A percentile compares a stretch with the other conserved stretches of the same genome.
These are phyloP conservation scores for Opisthograptis luteolata DNA, from an alignment of 2,888 invertebrate genomes.

Conservation along the genomic window DNA sequence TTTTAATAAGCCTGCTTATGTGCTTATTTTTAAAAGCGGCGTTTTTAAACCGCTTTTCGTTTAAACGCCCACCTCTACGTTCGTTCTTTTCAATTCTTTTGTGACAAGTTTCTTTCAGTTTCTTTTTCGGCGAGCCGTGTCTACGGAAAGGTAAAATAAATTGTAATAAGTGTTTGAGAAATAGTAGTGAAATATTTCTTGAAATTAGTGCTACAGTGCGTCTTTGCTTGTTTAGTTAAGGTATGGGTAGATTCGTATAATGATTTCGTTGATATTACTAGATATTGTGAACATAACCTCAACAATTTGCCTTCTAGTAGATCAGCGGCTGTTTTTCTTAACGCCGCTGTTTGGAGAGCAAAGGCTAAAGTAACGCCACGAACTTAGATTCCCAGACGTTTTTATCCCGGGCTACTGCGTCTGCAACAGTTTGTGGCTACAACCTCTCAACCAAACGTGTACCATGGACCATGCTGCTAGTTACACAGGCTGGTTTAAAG, in stretches of 20 bases:
- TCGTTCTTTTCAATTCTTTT: too few relatives aligned
- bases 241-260: background rate
- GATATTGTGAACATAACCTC: conserved; percentile 57
- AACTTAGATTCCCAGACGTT: conserved; percentile 64
- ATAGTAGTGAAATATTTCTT: conserved; percentile 20
- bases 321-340: conserved; percentile 49
- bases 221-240: background rate
- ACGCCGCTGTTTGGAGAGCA: conserved; percentile 58
- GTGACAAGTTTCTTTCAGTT: conserved; percentile 37
- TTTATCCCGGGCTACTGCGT: conserved; percentile 45
- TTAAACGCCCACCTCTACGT: too few relatives aligned
- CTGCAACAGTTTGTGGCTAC: conserved; percentile 72
- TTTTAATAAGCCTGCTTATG: too few relatives aligned
- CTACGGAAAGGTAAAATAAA: conserved; percentile 60
- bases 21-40: too few relatives aligned
- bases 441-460: conserved; percentile 36
- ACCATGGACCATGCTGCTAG: background rate
- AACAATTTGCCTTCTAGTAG: conserved; percentile 59
- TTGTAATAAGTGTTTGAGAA: conserved; percentile 10
- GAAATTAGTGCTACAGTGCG: background rate
- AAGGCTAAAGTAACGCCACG: conserved; percentile 65
- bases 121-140: conserved; percentile 68
- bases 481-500: background rate
- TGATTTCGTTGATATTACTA: conserved; percentile 44
- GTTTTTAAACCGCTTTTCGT: too few relatives aligned